These are phyloP conservation scores for Catalaphyllia jardinei DNA, from an alignment of 64 coral and sea anemone species.

Conservation along the genomic window DNA sequence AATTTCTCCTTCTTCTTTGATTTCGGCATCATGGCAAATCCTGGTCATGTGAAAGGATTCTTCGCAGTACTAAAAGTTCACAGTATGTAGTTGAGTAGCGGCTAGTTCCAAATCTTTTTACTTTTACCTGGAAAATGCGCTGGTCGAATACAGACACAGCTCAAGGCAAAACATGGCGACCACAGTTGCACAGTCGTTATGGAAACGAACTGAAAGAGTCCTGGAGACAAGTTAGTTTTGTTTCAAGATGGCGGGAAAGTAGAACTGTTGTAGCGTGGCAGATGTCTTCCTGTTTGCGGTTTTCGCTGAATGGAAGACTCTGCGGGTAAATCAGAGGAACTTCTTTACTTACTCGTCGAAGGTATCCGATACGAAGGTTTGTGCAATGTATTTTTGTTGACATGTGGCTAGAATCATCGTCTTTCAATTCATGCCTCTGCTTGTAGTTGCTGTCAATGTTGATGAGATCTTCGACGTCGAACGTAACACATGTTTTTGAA, in stretches of 20 bases:
- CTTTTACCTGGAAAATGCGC: not conserved
- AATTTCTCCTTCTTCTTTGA: constrained; percentile 71
- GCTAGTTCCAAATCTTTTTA: not conserved
- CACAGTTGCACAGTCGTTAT: not conserved
- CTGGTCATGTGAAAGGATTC: not conserved
- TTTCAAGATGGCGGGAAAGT: constrained; percentile 69
- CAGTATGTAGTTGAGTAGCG: not conserved
- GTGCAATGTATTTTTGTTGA: not conserved
- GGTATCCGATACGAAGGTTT: constrained; percentile 84
- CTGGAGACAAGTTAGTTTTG: not conserved
- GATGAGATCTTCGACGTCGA: no score
- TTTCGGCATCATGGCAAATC: constrained; percentile 16
- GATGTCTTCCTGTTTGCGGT: constrained; percentile 18
- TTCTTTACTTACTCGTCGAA: constrained; percentile 72
- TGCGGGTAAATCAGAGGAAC: constrained; percentile 19
- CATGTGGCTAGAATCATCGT: not conserved
- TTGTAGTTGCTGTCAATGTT: not conserved
- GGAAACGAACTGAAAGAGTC: constrained; percentile 6
- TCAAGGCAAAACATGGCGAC: constrained; percentile 20
- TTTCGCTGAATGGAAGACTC: constrained; percentile 46
- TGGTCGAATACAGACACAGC: no score
- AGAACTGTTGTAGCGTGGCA: not conserved
- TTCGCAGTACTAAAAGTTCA: not conserved
- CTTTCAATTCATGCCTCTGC: not conserved
- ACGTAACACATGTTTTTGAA: no score